A percentile compares a stretch with the other conserved stretches of the same genome.
Conservation (phyloP, 1,140 invertebrate genomes). For the Drosophila sucinea region DNA sequence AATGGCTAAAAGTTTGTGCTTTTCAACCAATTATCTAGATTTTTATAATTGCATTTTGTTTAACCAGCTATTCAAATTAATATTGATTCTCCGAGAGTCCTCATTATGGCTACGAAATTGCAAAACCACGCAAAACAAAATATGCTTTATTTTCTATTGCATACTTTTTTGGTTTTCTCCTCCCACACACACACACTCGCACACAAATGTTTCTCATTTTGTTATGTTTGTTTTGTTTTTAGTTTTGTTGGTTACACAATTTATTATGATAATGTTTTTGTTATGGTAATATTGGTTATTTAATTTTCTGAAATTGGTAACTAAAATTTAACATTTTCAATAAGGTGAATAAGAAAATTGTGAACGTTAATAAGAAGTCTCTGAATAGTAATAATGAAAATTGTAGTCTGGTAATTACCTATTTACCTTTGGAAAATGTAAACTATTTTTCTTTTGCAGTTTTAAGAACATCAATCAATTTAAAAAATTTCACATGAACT, state of each 20-base stretch:
- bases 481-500: not conserved
- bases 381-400: no score
- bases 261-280: no score
- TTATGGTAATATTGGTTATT: no score
- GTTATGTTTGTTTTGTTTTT: not conserved
- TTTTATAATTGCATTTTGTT: constrained; percentile 11
- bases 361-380: no score
- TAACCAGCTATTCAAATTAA: constrained; percentile 2
- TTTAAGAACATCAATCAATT: not conserved
- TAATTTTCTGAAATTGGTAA: no score
- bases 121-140: not conserved
- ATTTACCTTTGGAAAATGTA: not conserved
- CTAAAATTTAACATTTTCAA: no score
- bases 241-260: no score
- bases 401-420: no score
- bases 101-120: not conserved
- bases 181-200: not conserved
- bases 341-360: no score
- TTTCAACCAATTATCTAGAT: constrained; percentile 4
- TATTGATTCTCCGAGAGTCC: not conserved
- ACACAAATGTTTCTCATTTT: not conserved
- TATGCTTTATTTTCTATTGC: not conserved
- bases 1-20: not conserved
- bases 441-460: not conserved
- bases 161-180: not conserved